Conservation (phyloP, 2,888 invertebrate genomes). For the Maniola hyperantus region DNA sequence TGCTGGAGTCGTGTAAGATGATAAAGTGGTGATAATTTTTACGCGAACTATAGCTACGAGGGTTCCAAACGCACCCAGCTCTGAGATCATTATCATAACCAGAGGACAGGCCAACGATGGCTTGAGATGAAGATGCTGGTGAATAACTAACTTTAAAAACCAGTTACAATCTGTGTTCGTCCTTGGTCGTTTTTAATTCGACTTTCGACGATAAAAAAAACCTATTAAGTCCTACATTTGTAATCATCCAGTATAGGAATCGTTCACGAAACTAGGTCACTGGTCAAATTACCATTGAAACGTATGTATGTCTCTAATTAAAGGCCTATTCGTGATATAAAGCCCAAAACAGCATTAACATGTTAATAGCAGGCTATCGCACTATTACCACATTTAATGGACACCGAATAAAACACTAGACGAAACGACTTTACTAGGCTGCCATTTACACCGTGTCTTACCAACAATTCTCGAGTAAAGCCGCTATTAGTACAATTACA, state of each 20-base stretch:
- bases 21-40: too few species aligned
- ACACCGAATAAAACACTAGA: slow-evolving; percentile 56
- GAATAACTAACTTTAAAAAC: too few species aligned
- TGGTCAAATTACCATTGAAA: slow-evolving; percentile 1
- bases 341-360: slow-evolving; percentile 40
- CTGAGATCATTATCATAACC: too few species aligned
- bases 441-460: slow-evolving; percentile 47
- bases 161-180: too few species aligned
- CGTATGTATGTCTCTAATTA: slow-evolving; percentile 13
- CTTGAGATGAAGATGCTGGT: too few species aligned
- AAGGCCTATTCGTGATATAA: slow-evolving; percentile 30
- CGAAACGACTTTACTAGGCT: slow-evolving; percentile 42
- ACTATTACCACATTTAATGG: slow-evolving; percentile 53
- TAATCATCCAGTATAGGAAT: not conserved
- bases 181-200: too few species aligned
- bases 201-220: not conserved
- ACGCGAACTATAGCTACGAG: too few species aligned
- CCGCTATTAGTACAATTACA: too few species aligned
- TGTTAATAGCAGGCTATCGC: slow-evolving; percentile 46
- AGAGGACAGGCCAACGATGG: too few species aligned
- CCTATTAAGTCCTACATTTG: not conserved
- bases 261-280: not conserved
- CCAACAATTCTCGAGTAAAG: slow-evolving; percentile 21
- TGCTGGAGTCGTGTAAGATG: too few species aligned
- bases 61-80: too few species aligned